Percentiles rank a stretch among this genome's conserved stretches.
Conservation (phyloP, 1,140 invertebrate species). For the Achatina immaculata region DNA sequence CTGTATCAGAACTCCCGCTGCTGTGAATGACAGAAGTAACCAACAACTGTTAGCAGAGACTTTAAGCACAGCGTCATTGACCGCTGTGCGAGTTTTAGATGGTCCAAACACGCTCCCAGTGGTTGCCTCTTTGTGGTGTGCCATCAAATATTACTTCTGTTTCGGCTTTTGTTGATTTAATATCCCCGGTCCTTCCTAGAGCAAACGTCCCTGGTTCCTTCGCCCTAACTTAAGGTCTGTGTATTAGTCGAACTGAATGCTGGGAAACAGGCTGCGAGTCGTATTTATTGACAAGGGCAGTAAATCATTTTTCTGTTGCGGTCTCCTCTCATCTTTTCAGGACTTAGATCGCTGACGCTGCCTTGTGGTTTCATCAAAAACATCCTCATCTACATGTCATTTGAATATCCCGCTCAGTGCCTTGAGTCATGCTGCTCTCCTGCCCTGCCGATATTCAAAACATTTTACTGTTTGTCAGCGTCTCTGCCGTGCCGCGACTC, state of each 20-base stretch:
- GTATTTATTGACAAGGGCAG: slow-evolving; percentile 19
- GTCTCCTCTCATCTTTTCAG: neutral
- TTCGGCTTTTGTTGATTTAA: slow-evolving; percentile 42
- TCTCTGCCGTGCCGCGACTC: neutral
- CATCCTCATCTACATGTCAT: slow-evolving; percentile 21
- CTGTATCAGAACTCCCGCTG: no score
- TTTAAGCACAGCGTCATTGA: no score
- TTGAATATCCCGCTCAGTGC: slow-evolving; percentile 26
- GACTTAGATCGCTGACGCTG: slow-evolving; percentile 1
- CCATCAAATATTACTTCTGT: slow-evolving; percentile 36
- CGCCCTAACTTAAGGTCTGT: neutral
- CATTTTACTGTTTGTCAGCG: neutral
- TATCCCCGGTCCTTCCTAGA: slow-evolving; percentile 3
- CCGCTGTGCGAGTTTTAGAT: no score
- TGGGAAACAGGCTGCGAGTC: neutral
- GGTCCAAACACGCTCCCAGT: no score
- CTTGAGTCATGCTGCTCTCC: neutral
- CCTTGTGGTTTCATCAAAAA: slow-evolving; percentile 23
- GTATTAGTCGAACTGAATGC: neutral
- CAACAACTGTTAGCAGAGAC: no score
- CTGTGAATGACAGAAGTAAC: no score
- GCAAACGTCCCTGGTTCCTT: neutral
- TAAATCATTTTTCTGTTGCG: slow-evolving; percentile 35
- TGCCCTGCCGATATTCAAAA: neutral
- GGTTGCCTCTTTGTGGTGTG: no score